Evolutionary conservation across 2,113 vertebrate species (phyloP).

Genomic region (Colinus virginianus): DNA sequence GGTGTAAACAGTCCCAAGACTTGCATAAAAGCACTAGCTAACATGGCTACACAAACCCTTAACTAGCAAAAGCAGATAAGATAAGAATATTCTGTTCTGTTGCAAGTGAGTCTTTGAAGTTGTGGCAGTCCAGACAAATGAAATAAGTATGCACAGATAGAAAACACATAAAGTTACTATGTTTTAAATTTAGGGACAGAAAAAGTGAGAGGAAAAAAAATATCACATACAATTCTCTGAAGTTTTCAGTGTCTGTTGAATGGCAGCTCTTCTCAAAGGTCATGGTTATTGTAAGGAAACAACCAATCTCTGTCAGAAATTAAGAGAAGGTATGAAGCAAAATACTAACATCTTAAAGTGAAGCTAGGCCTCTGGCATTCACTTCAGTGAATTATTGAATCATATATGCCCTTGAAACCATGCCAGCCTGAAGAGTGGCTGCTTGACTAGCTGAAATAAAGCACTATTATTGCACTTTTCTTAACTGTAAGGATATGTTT

Average conservation of each 20-base stretch:
- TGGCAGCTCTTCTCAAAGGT: not conserved
- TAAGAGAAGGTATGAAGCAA: not conserved
- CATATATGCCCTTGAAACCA: not conserved
- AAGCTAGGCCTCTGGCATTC: not conserved
- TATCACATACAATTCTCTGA: not conserved
- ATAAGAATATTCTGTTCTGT: conserved; percentile 50
- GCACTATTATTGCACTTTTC: not conserved
- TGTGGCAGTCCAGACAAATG: not conserved
- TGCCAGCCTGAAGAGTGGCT: not conserved
- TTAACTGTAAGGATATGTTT: not conserved
- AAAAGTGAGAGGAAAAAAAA: not conserved
- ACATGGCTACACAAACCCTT: not conserved
- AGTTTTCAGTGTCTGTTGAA: not conserved
- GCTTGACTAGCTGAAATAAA: conserved; percentile 15
- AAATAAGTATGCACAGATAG: conserved; percentile 8
- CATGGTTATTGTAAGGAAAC: not conserved
- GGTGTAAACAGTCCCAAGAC: conserved; percentile 22
- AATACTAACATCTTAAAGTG: not conserved
- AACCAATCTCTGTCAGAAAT: not conserved
- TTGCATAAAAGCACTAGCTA: conserved; percentile 24
- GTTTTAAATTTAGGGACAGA: not conserved
- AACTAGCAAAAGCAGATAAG: conserved; percentile 42
- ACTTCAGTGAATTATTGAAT: not conserved
- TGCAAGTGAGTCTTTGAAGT: conserved; percentile 25
- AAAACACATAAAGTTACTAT: not conserved